Conservation (phyloP, 1,140 invertebrate genomes). For the Trachymyrmex septentrionalis region DNA sequence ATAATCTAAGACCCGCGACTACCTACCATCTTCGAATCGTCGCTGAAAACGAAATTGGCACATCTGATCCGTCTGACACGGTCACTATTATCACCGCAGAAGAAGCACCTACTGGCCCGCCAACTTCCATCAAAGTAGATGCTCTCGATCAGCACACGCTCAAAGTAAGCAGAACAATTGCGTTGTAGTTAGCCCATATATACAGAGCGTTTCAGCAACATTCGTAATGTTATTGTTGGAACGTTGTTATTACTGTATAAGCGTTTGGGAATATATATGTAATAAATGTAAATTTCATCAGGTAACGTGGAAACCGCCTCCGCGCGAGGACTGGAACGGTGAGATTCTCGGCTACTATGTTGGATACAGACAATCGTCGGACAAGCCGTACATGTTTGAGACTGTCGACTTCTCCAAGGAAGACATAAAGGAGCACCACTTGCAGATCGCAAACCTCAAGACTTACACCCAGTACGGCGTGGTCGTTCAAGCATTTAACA, state of each 20-base stretch:
- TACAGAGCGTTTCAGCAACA: too few species aligned
- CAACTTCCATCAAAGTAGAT: constrained; percentile 94
- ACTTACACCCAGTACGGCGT: constrained; percentile 98
- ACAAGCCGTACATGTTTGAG: constrained; percentile 96
- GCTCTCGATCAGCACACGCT: constrained; percentile 97
- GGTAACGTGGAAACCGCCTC: constrained; percentile 96
- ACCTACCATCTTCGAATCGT: constrained; percentile 97
- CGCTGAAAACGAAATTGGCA: constrained; percentile 97
- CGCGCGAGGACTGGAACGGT: constrained; percentile 96
- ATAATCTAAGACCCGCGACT: constrained; percentile 95
- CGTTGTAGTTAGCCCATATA: too few species aligned
- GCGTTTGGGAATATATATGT: neutral
- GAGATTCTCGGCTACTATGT: constrained; percentile 96
- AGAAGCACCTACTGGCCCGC: constrained; percentile 95
- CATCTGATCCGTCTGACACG: constrained; percentile 95
- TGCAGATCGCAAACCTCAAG: constrained; percentile 93
- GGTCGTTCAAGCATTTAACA: constrained; percentile 98
- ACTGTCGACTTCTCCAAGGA: constrained; percentile 97
- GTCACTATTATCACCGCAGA: constrained; percentile 98
- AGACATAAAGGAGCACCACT: constrained; percentile 95
- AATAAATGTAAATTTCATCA: constrained; percentile 62
- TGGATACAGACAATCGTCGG: constrained; percentile 95
- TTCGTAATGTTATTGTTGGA: too few species aligned
- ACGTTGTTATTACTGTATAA: too few species aligned
- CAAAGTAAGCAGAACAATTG: constrained; percentile 87